Percentiles rank a stretch among this genome's conserved stretches.
These are phyloP conservation scores for Semaprochilodus insignis DNA, from an alignment of 2,797 vertebrate genomes.

Conservation along the genomic window DNA sequence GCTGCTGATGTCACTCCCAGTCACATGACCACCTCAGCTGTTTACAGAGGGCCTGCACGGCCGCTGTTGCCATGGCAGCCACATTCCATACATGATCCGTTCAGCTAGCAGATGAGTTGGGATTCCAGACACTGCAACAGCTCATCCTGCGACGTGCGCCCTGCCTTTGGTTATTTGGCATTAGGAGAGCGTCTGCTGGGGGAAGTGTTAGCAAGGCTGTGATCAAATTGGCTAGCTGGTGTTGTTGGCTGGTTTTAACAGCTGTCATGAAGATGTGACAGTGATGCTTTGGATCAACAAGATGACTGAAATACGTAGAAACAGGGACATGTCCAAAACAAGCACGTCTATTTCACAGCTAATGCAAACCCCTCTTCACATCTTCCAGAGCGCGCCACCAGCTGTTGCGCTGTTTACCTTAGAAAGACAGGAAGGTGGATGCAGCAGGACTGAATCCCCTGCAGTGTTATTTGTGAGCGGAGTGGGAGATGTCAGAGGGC, in stretches of 20 bases:
- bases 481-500: constrained; percentile 20
- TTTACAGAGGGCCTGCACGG: constrained; percentile 65
- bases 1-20: constrained; percentile 61
- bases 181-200: neutral
- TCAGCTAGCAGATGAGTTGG: constrained; percentile 54
- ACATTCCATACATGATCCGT: constrained; percentile 65
- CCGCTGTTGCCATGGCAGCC: constrained; percentile 76
- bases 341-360: neutral
- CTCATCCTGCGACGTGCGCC: constrained; percentile 43
- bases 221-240: neutral
- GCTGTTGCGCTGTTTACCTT: neutral
- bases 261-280: neutral
- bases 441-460: neutral
- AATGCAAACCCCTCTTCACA: neutral
- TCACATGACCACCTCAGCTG: constrained; percentile 67
- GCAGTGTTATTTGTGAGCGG: constrained; percentile 33
- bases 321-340: neutral
- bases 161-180: constrained; percentile 30
- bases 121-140: constrained; percentile 49
- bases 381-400: neutral
- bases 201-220: neutral
- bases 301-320: neutral
- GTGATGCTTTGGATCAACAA: neutral
- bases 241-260: neutral
- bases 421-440: constrained; percentile 28